Conservation (phyloP, 2,113 vertebrate species). For the Salvelinus fontinalis region DNA sequence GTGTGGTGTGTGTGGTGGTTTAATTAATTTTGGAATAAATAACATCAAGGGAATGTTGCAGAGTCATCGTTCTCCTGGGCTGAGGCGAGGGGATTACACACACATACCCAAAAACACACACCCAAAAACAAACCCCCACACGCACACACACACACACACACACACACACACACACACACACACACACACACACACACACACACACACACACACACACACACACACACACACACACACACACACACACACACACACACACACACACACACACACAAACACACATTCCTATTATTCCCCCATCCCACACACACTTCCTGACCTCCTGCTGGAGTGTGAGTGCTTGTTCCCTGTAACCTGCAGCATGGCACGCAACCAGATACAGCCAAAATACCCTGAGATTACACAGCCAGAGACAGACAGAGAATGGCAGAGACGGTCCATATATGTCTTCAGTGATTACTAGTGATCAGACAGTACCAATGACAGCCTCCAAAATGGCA, state of each 20-base stretch:
- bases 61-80: constrained; percentile 35
- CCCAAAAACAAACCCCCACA: constrained; percentile 9
- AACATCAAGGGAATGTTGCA: constrained; percentile 30
- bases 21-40: constrained; percentile 62
- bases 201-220: constrained; percentile 17
- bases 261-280: constrained; percentile 21
- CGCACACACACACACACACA: constrained; percentile 7
- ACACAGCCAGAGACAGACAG: constrained; percentile 24
- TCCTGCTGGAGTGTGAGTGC: constrained; percentile 44
- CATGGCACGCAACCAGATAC: constrained; percentile 44
- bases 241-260: constrained; percentile 16
- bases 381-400: constrained; percentile 61
- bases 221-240: constrained; percentile 10
- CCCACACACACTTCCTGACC: constrained; percentile 15
- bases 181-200: constrained; percentile 22
- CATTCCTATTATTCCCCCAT: not conserved
- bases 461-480: constrained; percentile 18
- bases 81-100: constrained; percentile 38
- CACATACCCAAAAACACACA: constrained; percentile 20
- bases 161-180: not conserved
- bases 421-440: constrained; percentile 27
- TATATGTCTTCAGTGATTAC: constrained; percentile 32
- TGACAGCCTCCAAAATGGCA: no score
- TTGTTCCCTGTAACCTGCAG: constrained; percentile 37
- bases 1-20: constrained; percentile 35